Conservation (phyloP, 2,113 vertebrate genomes). For the Gadus chalcogrammus region DNA sequence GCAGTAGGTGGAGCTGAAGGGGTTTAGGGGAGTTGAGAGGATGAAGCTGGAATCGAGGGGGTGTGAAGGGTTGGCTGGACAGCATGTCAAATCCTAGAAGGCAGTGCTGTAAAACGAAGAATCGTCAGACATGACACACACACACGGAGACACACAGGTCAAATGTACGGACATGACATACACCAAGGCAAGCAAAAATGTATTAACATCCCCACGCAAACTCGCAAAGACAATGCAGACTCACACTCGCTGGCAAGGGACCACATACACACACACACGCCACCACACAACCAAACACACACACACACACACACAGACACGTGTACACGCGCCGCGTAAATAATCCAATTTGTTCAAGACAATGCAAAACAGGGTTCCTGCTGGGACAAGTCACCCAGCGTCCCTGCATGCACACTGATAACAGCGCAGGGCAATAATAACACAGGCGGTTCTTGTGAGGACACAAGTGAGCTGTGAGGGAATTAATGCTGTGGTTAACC, state of each 20-base stretch:
- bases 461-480: too few relatives aligned
- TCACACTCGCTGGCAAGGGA: slow-evolving; percentile 10
- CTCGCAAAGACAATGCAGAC: background rate
- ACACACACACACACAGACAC: slow-evolving; percentile 25
- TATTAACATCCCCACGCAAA: background rate
- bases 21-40: too few relatives aligned
- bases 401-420: slow-evolving; percentile 32
- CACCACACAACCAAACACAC: slow-evolving; percentile 9
- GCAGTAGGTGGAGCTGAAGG: too few relatives aligned
- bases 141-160: too few relatives aligned
- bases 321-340: slow-evolving; percentile 60
- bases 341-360: slow-evolving; percentile 53
- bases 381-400: slow-evolving; percentile 28
- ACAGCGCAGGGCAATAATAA: background rate
- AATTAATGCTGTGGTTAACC: too few relatives aligned
- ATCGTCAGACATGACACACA: too few relatives aligned
- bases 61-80: too few relatives aligned
- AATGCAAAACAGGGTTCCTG: slow-evolving; percentile 38
- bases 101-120: too few relatives aligned
- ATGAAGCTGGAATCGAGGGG: too few relatives aligned
- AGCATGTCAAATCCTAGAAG: too few relatives aligned
- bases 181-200: slow-evolving; percentile 25
- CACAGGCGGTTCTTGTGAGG: too few relatives aligned
- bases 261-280: background rate
- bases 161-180: background rate